phyloP scores from a whole-genome alignment of 1,140 invertebrate genomes.

The Laupala kohalensis region DNA sequence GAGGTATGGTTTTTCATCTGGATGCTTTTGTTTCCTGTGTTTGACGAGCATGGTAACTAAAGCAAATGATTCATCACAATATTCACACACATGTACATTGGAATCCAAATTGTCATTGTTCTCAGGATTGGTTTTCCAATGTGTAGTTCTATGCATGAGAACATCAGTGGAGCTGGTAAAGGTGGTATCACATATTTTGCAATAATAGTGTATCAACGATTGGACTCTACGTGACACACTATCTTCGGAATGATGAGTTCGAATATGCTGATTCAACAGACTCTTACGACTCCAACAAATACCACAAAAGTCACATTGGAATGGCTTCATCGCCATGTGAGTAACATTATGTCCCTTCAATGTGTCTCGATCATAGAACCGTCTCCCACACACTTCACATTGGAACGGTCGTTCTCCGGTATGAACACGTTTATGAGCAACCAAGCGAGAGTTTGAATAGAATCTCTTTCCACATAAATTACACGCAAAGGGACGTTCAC shows the following conservation, averaged over 20 bases:
- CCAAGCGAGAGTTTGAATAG: conserved; percentile 2
- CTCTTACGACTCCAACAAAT: conserved; percentile 23
- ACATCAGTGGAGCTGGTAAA: conserved; percentile 11
- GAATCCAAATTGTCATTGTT: neutral
- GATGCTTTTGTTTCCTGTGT: conserved; percentile 8
- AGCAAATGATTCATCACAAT: conserved; percentile 3
- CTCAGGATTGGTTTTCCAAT: neutral
- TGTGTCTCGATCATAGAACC: conserved; percentile 9
- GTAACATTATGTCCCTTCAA: conserved; percentile 28
- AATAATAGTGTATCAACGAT: conserved; percentile 10
- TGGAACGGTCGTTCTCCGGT: conserved; percentile 11
- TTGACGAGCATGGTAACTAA: neutral
- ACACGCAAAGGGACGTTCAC: conserved; percentile 1
- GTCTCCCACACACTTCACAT: conserved; percentile 10
- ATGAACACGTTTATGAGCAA: conserved; percentile 10
- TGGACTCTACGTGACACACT: conserved; percentile 1
- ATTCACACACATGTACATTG: conserved; percentile 9
- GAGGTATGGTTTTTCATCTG: conserved; percentile 10
- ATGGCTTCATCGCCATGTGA: conserved; percentile 37
- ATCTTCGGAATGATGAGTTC: neutral
- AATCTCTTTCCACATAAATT: conserved; percentile 6
- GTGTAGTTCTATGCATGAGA: conserved; percentile 3
- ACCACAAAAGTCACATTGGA: conserved; percentile 37
- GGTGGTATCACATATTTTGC: conserved; percentile 6
- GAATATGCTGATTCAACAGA: conserved; percentile 4